These are phyloP conservation scores for Chrysodeixis includens DNA, from an alignment of 2,888 invertebrate species.

Conservation along the genomic window DNA sequence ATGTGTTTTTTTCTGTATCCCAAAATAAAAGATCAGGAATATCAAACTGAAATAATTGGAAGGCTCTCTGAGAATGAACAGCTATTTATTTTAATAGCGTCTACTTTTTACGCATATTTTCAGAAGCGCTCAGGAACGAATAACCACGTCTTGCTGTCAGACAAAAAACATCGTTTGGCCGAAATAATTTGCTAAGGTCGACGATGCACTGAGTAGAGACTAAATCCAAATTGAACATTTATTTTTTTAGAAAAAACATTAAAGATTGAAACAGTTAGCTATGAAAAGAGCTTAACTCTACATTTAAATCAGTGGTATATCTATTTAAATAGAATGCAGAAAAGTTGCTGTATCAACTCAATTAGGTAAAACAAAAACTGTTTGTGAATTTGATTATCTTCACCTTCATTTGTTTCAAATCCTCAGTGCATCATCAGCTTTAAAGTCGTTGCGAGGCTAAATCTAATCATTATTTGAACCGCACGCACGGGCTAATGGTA, in stretches of 20 bases:
- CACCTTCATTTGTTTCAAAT: neutral
- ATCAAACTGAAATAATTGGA: constrained; percentile 14
- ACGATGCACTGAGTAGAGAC: constrained; percentile 15
- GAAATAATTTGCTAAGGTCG: constrained; percentile 49
- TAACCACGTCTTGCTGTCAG: constrained; percentile 27
- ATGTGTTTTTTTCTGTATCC: neutral
- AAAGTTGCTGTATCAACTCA: neutral
- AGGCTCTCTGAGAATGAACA: constrained; percentile 29
- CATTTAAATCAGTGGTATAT: no score
- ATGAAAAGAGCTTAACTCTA: no score
- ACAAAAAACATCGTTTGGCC: constrained; percentile 50
- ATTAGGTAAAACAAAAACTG: neutral
- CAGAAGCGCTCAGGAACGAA: constrained; percentile 36
- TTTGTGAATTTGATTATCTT: neutral
- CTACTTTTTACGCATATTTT: constrained; percentile 47
- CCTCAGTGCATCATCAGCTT: constrained; percentile 20
- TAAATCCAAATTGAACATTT: neutral
- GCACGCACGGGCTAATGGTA: constrained; percentile 68
- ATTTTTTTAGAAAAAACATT: no score
- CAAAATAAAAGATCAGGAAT: neutral
- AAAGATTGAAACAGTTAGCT: no score
- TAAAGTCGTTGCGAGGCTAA: constrained; percentile 47
- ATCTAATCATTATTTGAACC: constrained; percentile 68
- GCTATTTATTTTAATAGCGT: constrained; percentile 44
- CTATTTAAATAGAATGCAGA: no score